Base-by-base conservation (phyloP, 2,888 invertebrate genomes). In the Acronicta psi region DNA sequence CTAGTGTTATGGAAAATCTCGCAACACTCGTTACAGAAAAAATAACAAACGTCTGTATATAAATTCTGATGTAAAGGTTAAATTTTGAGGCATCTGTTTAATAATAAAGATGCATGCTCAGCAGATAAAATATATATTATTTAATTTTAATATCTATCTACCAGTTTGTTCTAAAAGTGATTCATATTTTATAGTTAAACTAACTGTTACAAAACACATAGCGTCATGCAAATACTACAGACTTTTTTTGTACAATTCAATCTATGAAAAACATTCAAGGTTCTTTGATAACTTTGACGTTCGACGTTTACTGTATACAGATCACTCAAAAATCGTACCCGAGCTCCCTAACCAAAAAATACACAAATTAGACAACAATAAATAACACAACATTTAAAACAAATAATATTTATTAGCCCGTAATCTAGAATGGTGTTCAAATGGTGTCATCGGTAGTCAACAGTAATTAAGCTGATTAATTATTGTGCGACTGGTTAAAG, bases 301-400 rank as follows among this genome's bases (percentile, higher is more conserved):
- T 58, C 63, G 57, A n/a, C n/a, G n/a, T n/a, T n/a, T 41, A 46
- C 34, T 41, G 64, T 42, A 45, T 58, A 67, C 69, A 69, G 69
- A 69, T 53, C 50, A 63, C 58, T 46, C 34, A 52, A 53, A 38
- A 42, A 56, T 43, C 58, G 17, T 70, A 72, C 42, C 59, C 55
- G 58, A 60, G 69, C 63, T 58, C 67, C 59, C 57, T 71, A 62
- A 64, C 54, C 62, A 62, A 50, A 62, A 50, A 67, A 61, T 57
- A 69, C 59, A 68, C 56, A 49, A 57, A 67, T 62, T 62, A 66
- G 55, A 7, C 60, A 69, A 59, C 44, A 55, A 44, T 55, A 40
- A 49, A 44, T n/a, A 55, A 62, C 47, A 44, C 37, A 53, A 47
- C 42, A 59, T 2, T 6, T 7, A 42, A 16, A 34, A 14, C 4